Conservation (phyloP, 2,113 vertebrate species). For the Oncorhynchus keta region DNA sequence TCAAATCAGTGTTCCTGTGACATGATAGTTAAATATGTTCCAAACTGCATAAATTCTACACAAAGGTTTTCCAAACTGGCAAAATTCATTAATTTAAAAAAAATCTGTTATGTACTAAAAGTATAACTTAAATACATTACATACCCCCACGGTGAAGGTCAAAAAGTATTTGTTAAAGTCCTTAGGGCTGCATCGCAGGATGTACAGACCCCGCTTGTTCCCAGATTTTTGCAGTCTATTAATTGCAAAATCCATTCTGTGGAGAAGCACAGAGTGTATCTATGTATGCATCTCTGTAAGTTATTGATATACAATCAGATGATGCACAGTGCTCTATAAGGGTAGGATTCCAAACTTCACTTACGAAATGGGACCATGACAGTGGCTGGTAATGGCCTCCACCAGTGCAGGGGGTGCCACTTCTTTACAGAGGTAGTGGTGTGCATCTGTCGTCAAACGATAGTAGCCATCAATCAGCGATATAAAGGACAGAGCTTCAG, state of each 20-base stretch:
- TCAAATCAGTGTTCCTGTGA: background rate
- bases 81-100: no score
- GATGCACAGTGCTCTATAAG: no score
- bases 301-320: no score
- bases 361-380: conserved; percentile 94
- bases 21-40: background rate
- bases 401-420: conserved; percentile 91
- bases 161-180: conserved; percentile 95
- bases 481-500: conserved; percentile 91
- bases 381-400: conserved; percentile 87
- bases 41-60: no score
- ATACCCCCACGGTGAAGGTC: conserved; percentile 91
- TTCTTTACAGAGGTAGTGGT: conserved; percentile 98
- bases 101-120: background rate
- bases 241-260: conserved; percentile 92
- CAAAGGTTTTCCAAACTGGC: no score
- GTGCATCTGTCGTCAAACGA: conserved; percentile 90
- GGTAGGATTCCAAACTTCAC: conserved; percentile 41
- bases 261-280: conserved; percentile 6
- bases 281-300: background rate
- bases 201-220: conserved; percentile 86
- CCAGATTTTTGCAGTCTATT: conserved; percentile 85
- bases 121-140: conserved; percentile 38
- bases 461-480: conserved; percentile 96
- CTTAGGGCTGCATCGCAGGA: conserved; percentile 93